Percentiles rank a stretch among this genome's conserved stretches.
Conservation (phyloP, 1,140 invertebrate genomes). For the Drosophila persimilis region DNA sequence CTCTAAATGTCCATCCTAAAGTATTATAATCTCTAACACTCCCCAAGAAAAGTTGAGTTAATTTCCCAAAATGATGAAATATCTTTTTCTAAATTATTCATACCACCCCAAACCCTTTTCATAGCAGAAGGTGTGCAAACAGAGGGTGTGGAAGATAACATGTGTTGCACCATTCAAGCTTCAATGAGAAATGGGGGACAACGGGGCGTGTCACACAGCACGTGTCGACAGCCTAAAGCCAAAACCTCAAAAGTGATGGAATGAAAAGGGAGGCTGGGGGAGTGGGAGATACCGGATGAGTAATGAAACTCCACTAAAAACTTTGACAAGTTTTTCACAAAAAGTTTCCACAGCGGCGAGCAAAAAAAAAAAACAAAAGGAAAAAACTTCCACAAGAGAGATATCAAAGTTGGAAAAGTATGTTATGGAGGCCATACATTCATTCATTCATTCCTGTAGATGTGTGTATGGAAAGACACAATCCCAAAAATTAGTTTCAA, state of each 20-base stretch:
- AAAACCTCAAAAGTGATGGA: slow-evolving; percentile 34
- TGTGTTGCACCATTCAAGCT: slow-evolving; percentile 37
- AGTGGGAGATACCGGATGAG: slow-evolving; percentile 44
- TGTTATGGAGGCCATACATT: slow-evolving; percentile 35
- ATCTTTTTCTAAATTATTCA: slow-evolving; percentile 14
- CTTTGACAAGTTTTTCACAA: slow-evolving; percentile 45
- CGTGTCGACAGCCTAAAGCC: slow-evolving; percentile 44
- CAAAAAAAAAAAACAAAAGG: background rate
- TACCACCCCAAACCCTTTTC: slow-evolving; percentile 7
- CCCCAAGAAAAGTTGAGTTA: background rate
- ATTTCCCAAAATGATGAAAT: slow-evolving; percentile 17
- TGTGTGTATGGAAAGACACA: background rate
- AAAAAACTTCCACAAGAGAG: slow-evolving; percentile 32
- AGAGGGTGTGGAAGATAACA: slow-evolving; percentile 22
- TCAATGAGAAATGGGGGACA: slow-evolving; percentile 9
- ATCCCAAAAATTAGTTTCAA: slow-evolving; percentile 30
- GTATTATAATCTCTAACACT: background rate
- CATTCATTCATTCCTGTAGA: too few relatives aligned
- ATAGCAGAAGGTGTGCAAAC: background rate
- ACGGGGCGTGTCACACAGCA: slow-evolving; percentile 36
- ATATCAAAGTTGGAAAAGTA: slow-evolving; percentile 50
- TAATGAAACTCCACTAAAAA: slow-evolving; percentile 62
- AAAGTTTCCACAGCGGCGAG: slow-evolving; percentile 30
- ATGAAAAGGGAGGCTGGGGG: slow-evolving; percentile 1
- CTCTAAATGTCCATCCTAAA: slow-evolving; percentile 6